Percentiles rank a stretch among this genome's conserved stretches.
Conservation (phyloP, 2,797 vertebrate genomes). For the Phaenicophaeus curvirostris region DNA sequence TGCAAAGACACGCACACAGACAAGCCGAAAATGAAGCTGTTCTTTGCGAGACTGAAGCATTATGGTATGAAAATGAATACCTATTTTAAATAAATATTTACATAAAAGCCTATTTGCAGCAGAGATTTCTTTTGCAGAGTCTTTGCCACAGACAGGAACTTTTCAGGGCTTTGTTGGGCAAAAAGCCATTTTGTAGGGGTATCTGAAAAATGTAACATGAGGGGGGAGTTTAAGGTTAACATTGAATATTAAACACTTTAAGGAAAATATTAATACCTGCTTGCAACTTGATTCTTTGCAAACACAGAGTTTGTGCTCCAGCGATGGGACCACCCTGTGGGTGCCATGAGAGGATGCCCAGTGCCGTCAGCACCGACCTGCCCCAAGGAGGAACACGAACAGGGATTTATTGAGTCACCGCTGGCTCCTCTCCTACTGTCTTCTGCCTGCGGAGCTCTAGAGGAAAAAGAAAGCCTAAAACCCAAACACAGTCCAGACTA, state of each 20-base stretch:
- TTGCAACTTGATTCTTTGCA: too few relatives aligned
- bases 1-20: neutral
- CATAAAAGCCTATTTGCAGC: neutral
- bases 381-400: neutral
- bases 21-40: neutral
- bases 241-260: neutral
- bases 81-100: neutral
- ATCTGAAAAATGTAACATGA: neutral
- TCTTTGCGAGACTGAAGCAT: neutral
- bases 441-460: neutral
- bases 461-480: neutral
- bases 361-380: neutral
- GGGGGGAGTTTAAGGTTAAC: neutral
- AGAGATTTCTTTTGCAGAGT: neutral
- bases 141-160: neutral
- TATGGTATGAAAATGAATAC: neutral
- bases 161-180: neutral
- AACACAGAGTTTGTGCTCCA: neutral
- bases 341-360: too few relatives aligned
- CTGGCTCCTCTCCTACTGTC: neutral
- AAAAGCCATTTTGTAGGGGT: neutral
- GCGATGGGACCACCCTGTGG: neutral
- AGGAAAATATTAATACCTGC: neutral
- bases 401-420: neutral
- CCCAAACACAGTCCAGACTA: conserved; percentile 4